Evolutionary conservation across 2,797 vertebrate species (phyloP), one percentile per base, ranked within the genome.

Genomic region (Schizopygopsis pylzovi): DNA sequence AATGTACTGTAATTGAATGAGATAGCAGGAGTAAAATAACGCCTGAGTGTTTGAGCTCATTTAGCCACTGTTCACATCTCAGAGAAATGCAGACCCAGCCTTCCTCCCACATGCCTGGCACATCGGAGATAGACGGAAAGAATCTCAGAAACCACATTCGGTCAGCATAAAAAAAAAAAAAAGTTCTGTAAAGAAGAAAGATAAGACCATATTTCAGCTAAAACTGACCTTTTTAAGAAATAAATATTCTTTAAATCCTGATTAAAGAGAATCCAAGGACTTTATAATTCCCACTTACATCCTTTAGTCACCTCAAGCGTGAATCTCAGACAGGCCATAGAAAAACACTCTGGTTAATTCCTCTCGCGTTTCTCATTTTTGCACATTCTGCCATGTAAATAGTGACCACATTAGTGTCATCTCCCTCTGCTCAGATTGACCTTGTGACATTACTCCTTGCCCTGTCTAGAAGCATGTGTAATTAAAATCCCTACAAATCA

Each of bases 401-500:
- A 88, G 81, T 87, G 87, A 89, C 89, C 90, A 90, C 87, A 93
- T 93, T 94, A 94, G 93, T 93, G 92, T 92, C 90, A 91, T 93
- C 89, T 92, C 79, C 89, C 86, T 83, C 59, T 85, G 54, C 87
- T 84, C 56, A 68, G 25, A 65, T 5, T 88, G 76, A 89, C 89
- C 91, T 93, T 86, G 91, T 92, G 92, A 91, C 84, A 85, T 73
- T 25, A 12, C 25, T 82, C 91, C 90, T 33, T 80, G 65, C 93
- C 82, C 83, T 91, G 91, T 91, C 91, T 91, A 88, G 91, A 88
- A 91, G 88, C 85, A 84, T 82, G 71, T 91, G 92, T 91, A 93
- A 94, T 95, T 93, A 95, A 93, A 92, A 86, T 89, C 92, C 92
- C 83, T 88, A 90, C 91, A 92, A 92, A 94, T 95, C 94, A 93